phyloP scores from a whole-genome alignment of 1,140 invertebrate genomes.

The Drosophila sturtevanti region DNA sequence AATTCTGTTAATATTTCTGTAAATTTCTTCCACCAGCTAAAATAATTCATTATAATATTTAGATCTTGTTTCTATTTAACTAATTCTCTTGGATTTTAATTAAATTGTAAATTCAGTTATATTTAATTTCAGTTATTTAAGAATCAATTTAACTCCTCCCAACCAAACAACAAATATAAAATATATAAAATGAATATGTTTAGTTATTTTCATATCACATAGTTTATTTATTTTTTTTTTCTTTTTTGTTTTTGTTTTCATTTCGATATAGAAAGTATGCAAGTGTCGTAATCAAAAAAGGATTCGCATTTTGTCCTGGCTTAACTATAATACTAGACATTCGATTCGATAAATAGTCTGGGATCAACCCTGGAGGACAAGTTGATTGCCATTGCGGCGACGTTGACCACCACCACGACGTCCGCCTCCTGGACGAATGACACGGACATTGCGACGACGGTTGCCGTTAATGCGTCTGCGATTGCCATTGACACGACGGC shows the following conservation, averaged over 20 bases:
- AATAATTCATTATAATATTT: too few relatives aligned
- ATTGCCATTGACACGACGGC: conserved; percentile 49
- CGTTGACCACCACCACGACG: conserved; percentile 32
- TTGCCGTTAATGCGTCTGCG: conserved; percentile 39
- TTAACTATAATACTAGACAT: conserved; percentile 74
- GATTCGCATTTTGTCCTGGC: conserved; percentile 26
- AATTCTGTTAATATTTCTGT: too few relatives aligned
- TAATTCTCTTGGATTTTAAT: too few relatives aligned
- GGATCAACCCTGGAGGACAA: conserved; percentile 47
- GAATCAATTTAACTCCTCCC: too few relatives aligned
- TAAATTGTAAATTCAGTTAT: too few relatives aligned
- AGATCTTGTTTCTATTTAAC: too few relatives aligned
- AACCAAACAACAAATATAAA: too few relatives aligned
- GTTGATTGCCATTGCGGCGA: conserved; percentile 56
- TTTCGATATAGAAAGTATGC: neutral
- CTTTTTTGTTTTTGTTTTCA: too few relatives aligned
- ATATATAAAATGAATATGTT: neutral
- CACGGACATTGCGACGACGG: conserved; percentile 11
- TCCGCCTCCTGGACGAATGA: neutral
- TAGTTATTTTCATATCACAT: conserved; percentile 68
- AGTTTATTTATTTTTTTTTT: conserved; percentile 40
- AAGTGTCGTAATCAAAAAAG: conserved; percentile 36
- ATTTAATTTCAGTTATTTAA: too few relatives aligned
- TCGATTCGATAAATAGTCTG: neutral
- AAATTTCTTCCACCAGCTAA: too few relatives aligned